These are phyloP conservation scores for Cheilinus undulatus DNA, from an alignment of 2,113 vertebrate species.

Conservation along the genomic window DNA sequence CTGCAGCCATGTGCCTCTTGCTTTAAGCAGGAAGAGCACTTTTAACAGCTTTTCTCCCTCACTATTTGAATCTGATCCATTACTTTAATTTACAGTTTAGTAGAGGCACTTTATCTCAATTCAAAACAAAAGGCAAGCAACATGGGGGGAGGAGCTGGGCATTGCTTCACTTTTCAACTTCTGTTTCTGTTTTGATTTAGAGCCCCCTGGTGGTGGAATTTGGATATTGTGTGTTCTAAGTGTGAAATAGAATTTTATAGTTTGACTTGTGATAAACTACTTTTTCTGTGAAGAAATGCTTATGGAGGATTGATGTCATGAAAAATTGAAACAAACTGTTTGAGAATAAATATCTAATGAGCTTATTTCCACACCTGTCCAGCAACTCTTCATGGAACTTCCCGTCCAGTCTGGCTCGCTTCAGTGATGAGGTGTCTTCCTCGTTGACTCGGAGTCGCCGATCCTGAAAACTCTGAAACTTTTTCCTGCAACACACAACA, in stretches of 20 bases:
- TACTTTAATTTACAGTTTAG: too few relatives aligned
- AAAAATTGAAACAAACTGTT: neutral
- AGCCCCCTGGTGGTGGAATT: too few relatives aligned
- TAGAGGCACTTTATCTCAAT: too few relatives aligned
- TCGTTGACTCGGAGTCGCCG: conserved; percentile 93
- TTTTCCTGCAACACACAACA: conserved; percentile 85
- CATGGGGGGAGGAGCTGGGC: too few relatives aligned
- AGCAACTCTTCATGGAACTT: conserved; percentile 94
- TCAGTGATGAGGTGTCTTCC: conserved; percentile 87
- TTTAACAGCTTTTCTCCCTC: too few relatives aligned
- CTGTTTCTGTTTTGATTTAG: too few relatives aligned
- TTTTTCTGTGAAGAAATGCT: neutral
- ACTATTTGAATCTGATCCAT: too few relatives aligned
- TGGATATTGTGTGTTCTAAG: too few relatives aligned
- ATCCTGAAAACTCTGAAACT: conserved; percentile 99
- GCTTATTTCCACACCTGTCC: conserved; percentile 87
- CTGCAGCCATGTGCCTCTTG: too few relatives aligned
- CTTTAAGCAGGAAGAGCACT: too few relatives aligned
- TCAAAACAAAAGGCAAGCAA: too few relatives aligned
- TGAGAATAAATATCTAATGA: conserved; percentile 1
- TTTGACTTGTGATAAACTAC: neutral
- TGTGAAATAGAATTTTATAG: neutral
- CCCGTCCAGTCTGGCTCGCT: conserved; percentile 92
- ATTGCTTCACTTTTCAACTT: too few relatives aligned
- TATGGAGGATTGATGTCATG: neutral